A percentile compares a stretch with the other conserved stretches of the same genome.
These are phyloP conservation scores for Guaruba guarouba DNA, from an alignment of 2,113 vertebrate genomes.

Conservation along the genomic window DNA sequence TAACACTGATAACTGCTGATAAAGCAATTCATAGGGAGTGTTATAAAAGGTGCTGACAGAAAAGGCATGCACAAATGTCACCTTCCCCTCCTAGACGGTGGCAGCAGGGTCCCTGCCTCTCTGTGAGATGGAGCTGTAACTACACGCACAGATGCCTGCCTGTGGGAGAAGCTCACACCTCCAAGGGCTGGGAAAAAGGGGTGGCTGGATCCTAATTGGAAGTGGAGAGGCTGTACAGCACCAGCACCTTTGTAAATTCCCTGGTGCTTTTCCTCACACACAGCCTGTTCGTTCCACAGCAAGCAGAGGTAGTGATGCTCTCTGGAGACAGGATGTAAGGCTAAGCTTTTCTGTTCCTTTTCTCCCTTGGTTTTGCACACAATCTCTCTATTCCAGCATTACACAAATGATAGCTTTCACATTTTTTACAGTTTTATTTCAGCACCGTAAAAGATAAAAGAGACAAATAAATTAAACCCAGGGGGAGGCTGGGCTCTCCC, in stretches of 20 bases:
- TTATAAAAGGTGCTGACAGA: not conserved
- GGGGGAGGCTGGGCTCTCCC: not conserved
- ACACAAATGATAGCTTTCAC: not conserved
- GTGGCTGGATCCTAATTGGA: not conserved
- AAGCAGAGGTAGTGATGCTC: not conserved
- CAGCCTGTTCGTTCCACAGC: not conserved
- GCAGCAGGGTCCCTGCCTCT: not conserved
- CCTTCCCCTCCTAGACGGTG: fast-evolving
- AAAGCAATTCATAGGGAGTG: not conserved
- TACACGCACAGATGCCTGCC: not conserved
- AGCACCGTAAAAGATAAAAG: not conserved
- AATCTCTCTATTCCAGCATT: not conserved
- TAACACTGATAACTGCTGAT: not conserved
- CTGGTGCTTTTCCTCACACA: not conserved
- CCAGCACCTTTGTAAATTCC: not conserved
- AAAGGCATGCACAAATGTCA: not conserved
- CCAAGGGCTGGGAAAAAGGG: not conserved
- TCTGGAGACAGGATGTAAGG: not conserved
- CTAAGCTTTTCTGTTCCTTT: not conserved
- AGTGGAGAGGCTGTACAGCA: not conserved
- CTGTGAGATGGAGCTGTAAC: not conserved
- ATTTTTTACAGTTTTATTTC: not conserved
- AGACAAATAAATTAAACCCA: not conserved
- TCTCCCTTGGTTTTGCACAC: not conserved
- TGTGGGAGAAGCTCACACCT: not conserved